Evolutionary conservation across 35 echinoderm and acorn worm genomes (phyloP), one percentile per base, ranked within the genome.

Genomic region (Lytechinus pictus): DNA sequence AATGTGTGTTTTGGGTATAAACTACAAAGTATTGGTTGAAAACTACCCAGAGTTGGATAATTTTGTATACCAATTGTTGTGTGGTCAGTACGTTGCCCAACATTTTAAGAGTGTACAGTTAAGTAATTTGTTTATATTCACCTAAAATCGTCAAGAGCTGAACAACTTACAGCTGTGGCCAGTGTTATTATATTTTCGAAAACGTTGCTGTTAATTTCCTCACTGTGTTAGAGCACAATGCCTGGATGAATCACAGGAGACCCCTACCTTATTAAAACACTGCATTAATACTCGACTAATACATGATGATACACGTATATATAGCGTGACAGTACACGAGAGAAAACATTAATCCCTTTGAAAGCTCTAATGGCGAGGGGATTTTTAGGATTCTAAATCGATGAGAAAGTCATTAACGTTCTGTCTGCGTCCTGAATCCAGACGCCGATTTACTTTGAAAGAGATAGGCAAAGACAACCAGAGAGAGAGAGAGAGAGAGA

Each of bases 341-440:
- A 24, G n/a, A 16, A 24, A 79, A 6, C 56, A 7, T 79, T 79
- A 79, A 79, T 79, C 66, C 66, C 66, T 5, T 79, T 79, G 66
- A n/a, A 79, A 79, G 16, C 66, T 24, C 14, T 24, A 24, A 79
- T 79, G 66, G 16, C 66, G 21, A 79, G 4, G 16, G 21, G 66
- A 79, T 79, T 79, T 79, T 79, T 79, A 79, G 66, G 66, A 79
- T 79, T 79, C 21, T 79, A 79, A 79, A 79, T 79, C 66, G 66
- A 79, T 79, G 66, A 79, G 66, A 79, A 79, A 79, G 66, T 79
- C 66, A 79, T 79, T 79, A 79, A 7, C 21, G 66, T 79, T 24
- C 66, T n/a, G 66, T 79, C 66, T 16, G 16, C 9, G 56, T 9
- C 66, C 66, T 24, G 66, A 71, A 79, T 5, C 66, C 66, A 5